A percentile compares a stretch with the other conserved stretches of the same genome.
Evolutionary conservation across 2,113 vertebrate genomes (phyloP).

Genomic region (Triplophysa siluroides): DNA sequence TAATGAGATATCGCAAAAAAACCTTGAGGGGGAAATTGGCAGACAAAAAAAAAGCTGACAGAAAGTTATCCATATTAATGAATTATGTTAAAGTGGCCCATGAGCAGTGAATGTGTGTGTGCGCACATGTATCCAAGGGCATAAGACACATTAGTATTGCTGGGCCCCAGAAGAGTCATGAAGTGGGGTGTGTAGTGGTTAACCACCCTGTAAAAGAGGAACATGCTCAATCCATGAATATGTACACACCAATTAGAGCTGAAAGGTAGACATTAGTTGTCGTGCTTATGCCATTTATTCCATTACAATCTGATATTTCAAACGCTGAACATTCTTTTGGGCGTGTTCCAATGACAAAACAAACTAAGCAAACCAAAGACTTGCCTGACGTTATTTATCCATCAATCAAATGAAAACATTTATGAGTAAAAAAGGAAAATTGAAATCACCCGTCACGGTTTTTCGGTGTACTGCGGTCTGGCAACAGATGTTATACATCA

Average conservation of each 20-base stretch:
- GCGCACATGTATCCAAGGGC: conserved; percentile 13
- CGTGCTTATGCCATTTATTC: not conserved
- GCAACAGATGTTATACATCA: conserved; percentile 38
- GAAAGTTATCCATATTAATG: conserved; percentile 47
- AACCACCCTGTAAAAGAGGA: conserved; percentile 34
- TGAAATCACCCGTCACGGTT: conserved; percentile 29
- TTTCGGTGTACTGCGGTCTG: conserved; percentile 36
- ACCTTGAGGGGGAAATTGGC: conserved; percentile 37
- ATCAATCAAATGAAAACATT: conserved; percentile 21
- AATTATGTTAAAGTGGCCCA: conserved; percentile 47
- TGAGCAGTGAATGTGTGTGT: conserved; percentile 1
- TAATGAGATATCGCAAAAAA: conserved; percentile 32
- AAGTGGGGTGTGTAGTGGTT: conserved; percentile 18
- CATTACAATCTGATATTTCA: conserved; percentile 11
- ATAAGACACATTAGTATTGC: conserved; percentile 34
- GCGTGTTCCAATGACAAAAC: not conserved
- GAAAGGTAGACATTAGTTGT: conserved; percentile 14
- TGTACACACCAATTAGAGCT: conserved; percentile 60
- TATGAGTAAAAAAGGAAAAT: not conserved
- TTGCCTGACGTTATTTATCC: not conserved
- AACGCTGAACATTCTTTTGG: not conserved
- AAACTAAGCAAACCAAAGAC: not conserved
- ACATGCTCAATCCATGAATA: conserved; percentile 43
- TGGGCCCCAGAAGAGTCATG: conserved; percentile 14
- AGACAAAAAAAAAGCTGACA: conserved; percentile 26